Base-by-base conservation (phyloP, 2,888 invertebrate genomes). In the Argyresthia albistria region DNA sequence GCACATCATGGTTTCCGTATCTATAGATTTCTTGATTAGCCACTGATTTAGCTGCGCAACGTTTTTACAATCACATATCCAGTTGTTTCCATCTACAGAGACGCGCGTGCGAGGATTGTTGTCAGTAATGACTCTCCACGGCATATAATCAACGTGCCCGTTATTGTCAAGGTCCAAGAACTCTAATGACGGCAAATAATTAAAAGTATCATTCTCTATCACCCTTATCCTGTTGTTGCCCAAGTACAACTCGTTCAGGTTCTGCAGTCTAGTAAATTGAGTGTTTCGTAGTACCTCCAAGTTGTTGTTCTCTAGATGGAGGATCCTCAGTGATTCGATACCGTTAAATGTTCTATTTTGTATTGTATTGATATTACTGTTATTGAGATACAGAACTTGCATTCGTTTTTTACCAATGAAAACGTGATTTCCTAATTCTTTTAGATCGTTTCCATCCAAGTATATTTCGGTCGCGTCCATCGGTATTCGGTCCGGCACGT, bases 401-500 rank as follows among this genome's bases (percentile, higher is more conserved):
- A 95, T 84, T 75, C 93, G 92, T 78, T 94, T 94, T 82, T 95
- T 93, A 57, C 95, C 95, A 72, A 96, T 93, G 80, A 96, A 95
- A 70, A 93, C 93, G 88, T 95, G 95, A 83, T 93, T 93, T 66
- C 93, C 92, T 59, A 96, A 89, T 67, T 93, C 92, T 61, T 92
- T 91, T 58, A 96, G 89, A 73, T 93, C 89, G 78, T 95, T 94
- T 58, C 95, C 95, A 76, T 95, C 95, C 67, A 96, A 89, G 81
- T 94, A 94, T 67, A 96, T 92, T 83, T 95, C 94, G 63, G 95
- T 95, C 63, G 95, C 95, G 80, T 95, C 95, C 94, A 96, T 95
- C 56, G 96, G 96, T 67, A 96, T 92, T 71, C 92, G 90, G 61
- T 92, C 91, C 49, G 95, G 95, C 58, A 95, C 93, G 73, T 89